Evolutionary conservation across 2,113 vertebrate species (phyloP).

Genomic region (Erpornis zantholeuca): DNA sequence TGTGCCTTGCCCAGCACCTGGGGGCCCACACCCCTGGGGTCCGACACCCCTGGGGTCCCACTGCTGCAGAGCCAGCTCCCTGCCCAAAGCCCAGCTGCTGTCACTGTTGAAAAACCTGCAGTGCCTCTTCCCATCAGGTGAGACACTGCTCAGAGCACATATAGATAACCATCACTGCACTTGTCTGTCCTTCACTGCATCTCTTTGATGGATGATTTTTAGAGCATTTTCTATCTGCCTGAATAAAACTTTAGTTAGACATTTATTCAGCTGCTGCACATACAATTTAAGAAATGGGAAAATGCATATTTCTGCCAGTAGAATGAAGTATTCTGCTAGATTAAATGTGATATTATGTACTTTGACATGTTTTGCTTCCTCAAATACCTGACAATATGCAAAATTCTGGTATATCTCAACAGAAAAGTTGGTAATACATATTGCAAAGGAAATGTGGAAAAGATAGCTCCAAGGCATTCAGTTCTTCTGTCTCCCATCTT

Average conservation of each 20-base stretch:
- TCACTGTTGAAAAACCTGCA: neutral
- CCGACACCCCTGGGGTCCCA: neutral
- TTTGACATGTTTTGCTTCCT: conserved; percentile 36
- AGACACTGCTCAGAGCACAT: neutral
- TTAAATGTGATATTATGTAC: neutral
- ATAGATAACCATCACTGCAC: neutral
- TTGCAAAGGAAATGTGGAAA: neutral
- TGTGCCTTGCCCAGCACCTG: neutral
- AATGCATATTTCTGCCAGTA: neutral
- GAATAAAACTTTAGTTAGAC: conserved; percentile 36
- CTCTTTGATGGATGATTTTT: neutral
- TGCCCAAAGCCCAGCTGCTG: neutral
- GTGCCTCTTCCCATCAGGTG: neutral
- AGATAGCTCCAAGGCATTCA: neutral
- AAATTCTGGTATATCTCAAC: conserved; percentile 5
- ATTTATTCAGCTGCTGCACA: neutral
- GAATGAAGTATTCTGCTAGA: neutral
- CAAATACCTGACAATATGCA: conserved; percentile 10
- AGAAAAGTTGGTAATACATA: neutral
- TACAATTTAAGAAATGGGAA: conserved; percentile 3
- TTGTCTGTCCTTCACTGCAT: neutral
- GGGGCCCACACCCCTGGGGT: neutral
- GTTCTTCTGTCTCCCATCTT: neutral
- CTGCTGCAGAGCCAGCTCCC: neutral
- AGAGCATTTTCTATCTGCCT: neutral